phyloP scores from a whole-genome alignment of 1,140 invertebrate species.

The Apis laboriosa region DNA sequence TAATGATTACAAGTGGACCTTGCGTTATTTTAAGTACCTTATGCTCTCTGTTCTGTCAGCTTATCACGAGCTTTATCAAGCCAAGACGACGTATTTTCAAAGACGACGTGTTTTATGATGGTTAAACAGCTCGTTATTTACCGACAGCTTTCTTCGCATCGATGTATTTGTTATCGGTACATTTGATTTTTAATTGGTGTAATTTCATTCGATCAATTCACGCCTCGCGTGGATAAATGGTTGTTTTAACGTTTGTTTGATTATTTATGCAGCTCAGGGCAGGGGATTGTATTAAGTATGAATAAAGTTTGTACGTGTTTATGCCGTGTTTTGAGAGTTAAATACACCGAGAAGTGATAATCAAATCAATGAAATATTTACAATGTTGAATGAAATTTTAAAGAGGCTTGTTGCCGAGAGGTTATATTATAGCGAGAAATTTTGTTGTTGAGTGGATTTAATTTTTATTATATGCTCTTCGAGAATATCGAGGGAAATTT shows the following conservation, averaged over 20 bases:
- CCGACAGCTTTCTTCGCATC: neutral
- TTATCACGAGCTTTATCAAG: neutral
- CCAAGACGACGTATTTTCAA: neutral
- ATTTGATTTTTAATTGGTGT: neutral
- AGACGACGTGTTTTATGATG: neutral
- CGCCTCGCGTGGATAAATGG: neutral
- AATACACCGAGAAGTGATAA: neutral
- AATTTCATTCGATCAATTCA: neutral
- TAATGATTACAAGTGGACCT: constrained; percentile 37
- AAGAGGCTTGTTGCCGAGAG: neutral
- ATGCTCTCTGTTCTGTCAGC: neutral
- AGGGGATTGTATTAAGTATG: neutral
- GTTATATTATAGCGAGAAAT: neutral
- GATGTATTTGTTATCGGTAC: too few species aligned
- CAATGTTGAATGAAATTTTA: neutral
- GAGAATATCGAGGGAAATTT: too few species aligned
- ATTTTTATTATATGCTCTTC: too few species aligned
- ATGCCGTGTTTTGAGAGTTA: neutral
- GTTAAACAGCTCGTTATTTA: neutral
- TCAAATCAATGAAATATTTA: neutral
- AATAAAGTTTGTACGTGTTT: neutral
- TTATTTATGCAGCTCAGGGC: too few species aligned
- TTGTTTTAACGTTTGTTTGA: neutral
- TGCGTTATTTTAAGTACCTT: constrained; percentile 25
- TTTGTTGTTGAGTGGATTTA: too few species aligned